A percentile compares a stretch with the other conserved stretches of the same genome.
Evolutionary conservation across 2,888 invertebrate genomes (phyloP).

Genomic region (Zelleria hepariella): DNA sequence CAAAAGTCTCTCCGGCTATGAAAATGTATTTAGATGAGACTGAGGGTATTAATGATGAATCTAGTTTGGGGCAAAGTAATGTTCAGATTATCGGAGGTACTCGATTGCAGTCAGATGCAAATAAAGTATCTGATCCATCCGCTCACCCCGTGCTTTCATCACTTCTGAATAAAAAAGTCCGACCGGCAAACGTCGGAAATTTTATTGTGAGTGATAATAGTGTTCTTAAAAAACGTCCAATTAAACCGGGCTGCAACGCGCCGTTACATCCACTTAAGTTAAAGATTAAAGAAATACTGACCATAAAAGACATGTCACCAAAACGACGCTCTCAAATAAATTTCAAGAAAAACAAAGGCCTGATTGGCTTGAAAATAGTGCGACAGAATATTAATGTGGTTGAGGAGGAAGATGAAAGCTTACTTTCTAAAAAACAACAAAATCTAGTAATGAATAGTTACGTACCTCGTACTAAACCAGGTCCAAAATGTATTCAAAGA

Average conservation of each 20-base stretch:
- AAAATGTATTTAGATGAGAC: not conserved
- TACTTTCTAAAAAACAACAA: too few relatives aligned
- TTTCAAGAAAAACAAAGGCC: conserved; percentile 32
- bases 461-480: not conserved
- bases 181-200: not conserved
- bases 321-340: conserved; percentile 17
- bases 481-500: not conserved
- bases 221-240: not conserved
- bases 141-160: too few relatives aligned
- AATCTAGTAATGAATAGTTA: too few relatives aligned
- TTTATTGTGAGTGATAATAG: not conserved
- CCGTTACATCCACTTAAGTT: not conserved
- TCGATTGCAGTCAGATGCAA: not conserved
- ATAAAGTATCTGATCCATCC: not conserved
- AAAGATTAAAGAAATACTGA: not conserved
- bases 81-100: not conserved
- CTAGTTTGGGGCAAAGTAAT: not conserved
- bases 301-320: not conserved
- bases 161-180: not conserved
- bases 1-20: not conserved
- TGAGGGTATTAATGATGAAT: not conserved
- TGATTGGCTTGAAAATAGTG: conserved; percentile 31
- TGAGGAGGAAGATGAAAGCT: too few relatives aligned
- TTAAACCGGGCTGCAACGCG: not conserved
- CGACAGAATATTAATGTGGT: not conserved